Evolutionary conservation across 2,113 vertebrate species (phyloP).

Genomic region (Ictalurus punctatus): DNA sequence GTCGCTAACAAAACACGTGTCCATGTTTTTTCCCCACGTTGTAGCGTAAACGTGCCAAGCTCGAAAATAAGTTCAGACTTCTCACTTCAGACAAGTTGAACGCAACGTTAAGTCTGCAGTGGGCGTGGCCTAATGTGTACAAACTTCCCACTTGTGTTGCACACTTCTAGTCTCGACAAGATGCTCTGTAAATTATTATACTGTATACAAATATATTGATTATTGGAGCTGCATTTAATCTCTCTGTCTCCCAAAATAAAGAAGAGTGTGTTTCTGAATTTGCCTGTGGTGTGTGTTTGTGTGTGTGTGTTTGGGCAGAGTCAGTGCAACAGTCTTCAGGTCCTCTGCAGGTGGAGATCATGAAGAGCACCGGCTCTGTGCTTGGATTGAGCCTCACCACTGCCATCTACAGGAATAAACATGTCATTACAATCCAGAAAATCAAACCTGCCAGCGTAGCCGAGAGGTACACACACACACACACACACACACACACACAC

Average conservation of each 20-base stretch:
- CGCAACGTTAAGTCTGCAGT: not conserved
- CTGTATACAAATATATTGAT: not conserved
- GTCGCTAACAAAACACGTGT: not conserved
- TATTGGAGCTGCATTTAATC: not conserved
- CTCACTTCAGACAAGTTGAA: not conserved
- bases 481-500: not conserved
- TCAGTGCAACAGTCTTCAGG: slow-evolving; percentile 84
- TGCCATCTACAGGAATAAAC: slow-evolving; percentile 83
- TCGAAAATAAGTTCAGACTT: not conserved
- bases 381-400: slow-evolving; percentile 87
- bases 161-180: not conserved
- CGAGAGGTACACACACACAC: slow-evolving; percentile 80
- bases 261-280: not conserved
- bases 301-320: slow-evolving; percentile 71
- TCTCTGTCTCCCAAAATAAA: not conserved
- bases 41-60: no score
- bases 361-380: slow-evolving; percentile 79
- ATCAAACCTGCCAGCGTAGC: slow-evolving; percentile 92
- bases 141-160: not conserved
- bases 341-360: slow-evolving; percentile 91
- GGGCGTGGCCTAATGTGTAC: not conserved
- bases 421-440: slow-evolving; percentile 90
- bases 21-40: not conserved
- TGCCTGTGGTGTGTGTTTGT: slow-evolving; percentile 19
- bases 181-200: not conserved